Base-by-base conservation (phyloP, 2,888 invertebrate species). In the Eulithis testata region DNA sequence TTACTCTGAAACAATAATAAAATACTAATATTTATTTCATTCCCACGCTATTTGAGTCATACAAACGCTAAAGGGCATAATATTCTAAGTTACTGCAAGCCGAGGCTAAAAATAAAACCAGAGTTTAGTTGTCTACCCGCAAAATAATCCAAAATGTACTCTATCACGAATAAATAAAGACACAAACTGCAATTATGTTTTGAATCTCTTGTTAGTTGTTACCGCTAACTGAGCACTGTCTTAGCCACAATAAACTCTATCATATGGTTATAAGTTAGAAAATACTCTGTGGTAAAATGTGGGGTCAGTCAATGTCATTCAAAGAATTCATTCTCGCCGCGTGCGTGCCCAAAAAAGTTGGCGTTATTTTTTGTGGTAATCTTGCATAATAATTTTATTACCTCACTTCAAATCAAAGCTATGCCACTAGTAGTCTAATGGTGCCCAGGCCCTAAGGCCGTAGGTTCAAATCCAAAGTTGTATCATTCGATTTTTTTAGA, bases 11-110 rank as follows among this genome's bases (percentile, higher is more conserved):
- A 47, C 37, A 37, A 37, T 37, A 37, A 21, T 8, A 49, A 47
- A 47, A 14, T 12, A 27, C 50, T 27, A 4, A n/a, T 31, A 2
- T n/a, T 14, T 21, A 21, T 1, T n/a, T n/a, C n/a, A 56, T 47
- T 63, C 60, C 63, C 66, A 67, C 66, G 60, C 27, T 56, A 31
- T 43, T 53, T 60, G 63, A 63, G 27, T 52, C 60, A 67, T 21
- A 56, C 8, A n/a, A 12, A 47, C 7, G 7, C 3, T 21, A 1
- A 11, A 8, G 40, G 9, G 40, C 40, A 21, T 21, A 9, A 40
- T 40, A 2, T 9, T 9, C 11, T 21, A 21, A 21, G 21, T 50
- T 31, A 50, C 51, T 11, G 11, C 21, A 51, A 27, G 11, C 2
- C 31, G 21, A 51, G 51, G 27, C 9, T 27, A 50, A 50, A 21